Evolutionary conservation across 2,797 vertebrate species (phyloP).

Genomic region (Lagodon rhomboides): DNA sequence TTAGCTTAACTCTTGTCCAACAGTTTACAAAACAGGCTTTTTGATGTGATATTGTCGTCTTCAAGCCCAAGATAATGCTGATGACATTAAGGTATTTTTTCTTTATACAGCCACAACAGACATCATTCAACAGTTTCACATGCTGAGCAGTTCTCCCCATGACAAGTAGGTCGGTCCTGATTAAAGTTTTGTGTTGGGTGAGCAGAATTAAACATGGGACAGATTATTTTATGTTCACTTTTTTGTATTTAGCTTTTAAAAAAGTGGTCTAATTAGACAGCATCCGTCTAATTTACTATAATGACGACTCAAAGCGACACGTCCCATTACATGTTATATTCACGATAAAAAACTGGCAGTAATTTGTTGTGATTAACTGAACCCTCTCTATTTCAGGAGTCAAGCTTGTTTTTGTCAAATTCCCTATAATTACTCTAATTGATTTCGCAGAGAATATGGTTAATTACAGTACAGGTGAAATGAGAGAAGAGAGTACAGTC

Average conservation of each 20-base stretch:
- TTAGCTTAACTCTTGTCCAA: not conserved
- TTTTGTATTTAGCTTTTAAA: not conserved
- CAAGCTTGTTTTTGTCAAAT: constrained; percentile 1
- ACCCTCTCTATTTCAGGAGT: not conserved
- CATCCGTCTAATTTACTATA: constrained; percentile 5
- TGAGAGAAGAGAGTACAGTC: not conserved
- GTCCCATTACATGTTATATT: constrained; percentile 7
- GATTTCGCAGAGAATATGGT: not conserved
- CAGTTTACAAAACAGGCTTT: not conserved
- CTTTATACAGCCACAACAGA: not conserved
- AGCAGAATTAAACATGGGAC: not conserved
- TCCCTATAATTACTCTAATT: not conserved
- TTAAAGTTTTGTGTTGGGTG: not conserved
- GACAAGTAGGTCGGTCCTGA: not conserved
- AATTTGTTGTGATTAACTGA: constrained; percentile 11
- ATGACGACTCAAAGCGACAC: constrained; percentile 10
- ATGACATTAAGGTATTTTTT: not conserved
- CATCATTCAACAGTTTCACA: not conserved
- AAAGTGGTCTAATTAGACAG: constrained; percentile 16
- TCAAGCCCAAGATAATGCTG: not conserved
- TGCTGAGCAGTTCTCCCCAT: not conserved
- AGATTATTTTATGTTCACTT: constrained; percentile 2
- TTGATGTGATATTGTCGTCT: not conserved
- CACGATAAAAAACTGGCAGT: not conserved
- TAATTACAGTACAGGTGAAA: not conserved